Evolutionary conservation across 2,113 vertebrate genomes (phyloP).

Genomic region (Hyla sarda): DNA sequence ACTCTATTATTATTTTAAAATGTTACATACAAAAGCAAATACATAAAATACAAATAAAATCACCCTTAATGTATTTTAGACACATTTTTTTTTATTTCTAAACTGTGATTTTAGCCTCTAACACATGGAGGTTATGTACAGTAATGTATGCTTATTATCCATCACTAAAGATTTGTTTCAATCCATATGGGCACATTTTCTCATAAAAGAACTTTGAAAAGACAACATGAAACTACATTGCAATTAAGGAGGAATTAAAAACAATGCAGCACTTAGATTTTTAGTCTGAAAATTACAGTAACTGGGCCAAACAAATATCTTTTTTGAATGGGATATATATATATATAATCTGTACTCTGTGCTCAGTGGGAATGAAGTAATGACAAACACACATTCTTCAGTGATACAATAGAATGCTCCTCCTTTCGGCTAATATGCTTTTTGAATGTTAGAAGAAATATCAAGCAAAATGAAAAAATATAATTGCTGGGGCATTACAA

Average conservation of each 20-base stretch:
- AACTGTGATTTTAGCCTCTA: background rate
- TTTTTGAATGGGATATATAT: conserved; percentile 28
- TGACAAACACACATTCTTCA: conserved; percentile 21
- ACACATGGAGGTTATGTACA: background rate
- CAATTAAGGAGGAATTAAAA: conserved; percentile 30
- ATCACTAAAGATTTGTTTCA: background rate
- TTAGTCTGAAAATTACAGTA: conserved; percentile 31
- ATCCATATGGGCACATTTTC: background rate
- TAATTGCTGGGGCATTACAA: conserved; percentile 52
- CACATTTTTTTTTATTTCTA: too few relatives aligned
- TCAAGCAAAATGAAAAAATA: conserved; percentile 47
- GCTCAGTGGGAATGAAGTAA: conserved; percentile 21
- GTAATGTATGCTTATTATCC: background rate
- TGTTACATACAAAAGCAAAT: too few relatives aligned
- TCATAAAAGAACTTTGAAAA: conserved; percentile 6
- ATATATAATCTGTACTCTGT: conserved; percentile 22
- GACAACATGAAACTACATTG: conserved; percentile 4
- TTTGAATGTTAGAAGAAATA: conserved; percentile 40
- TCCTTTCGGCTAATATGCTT: conserved; percentile 18
- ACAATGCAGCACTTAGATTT: background rate
- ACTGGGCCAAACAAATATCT: conserved; percentile 38
- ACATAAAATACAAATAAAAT: too few relatives aligned
- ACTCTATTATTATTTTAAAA: too few relatives aligned
- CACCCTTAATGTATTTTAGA: too few relatives aligned
- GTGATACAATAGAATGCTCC: conserved; percentile 18